Evolutionary conservation across 2,797 vertebrate species (phyloP), one percentile per base, ranked within the genome.

Genomic region (Glyptemys insculpta): DNA sequence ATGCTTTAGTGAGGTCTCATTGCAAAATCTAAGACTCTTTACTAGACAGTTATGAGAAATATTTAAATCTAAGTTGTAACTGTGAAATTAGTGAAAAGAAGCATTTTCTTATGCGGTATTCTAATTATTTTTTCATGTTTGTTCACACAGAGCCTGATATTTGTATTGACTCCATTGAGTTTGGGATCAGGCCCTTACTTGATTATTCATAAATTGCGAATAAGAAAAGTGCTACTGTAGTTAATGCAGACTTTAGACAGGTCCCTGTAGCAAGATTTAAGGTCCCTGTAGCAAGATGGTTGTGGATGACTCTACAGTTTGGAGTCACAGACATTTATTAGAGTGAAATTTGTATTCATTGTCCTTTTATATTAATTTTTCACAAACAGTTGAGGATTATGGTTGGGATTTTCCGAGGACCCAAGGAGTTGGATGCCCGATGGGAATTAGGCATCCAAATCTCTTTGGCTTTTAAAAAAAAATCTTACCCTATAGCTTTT

Each of bases 181-280:
- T 12, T 74, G 37, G 68, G 68, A 44, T 88, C 72, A 85, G 56
- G 83, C 44, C 29, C 53, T 65, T 29, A 44, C 85, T 92, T 34
- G 47, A 29, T 93, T 65, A 87, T 94, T 94, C 52, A 92, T 90
- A 91, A 90, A 81, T 52, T 94, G 65, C 44, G 85, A 87, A 81
- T 2, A 47, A 62, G 83, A 84, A 79, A 86, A 72, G 27, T 4
- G 11, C 6, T 89, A 2, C 68, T 12, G 34, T 0, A 1, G 47
- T 27, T 94, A 95, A 89, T 88, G 68, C 31, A 56, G 49, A 93
- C 96, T 83, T 44, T 57, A 41, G 87, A 50, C n/a, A 47, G 82
- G 44, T 93, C 5, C 23, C 12, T 10, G 15, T 78, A 85, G 83
- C 41, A 78, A 92, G 72, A 52, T 72, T 37, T 78, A 57, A n/a